Evolutionary conservation across 2,888 invertebrate genomes (phyloP).

Genomic region (Yponomeuta evonymella): DNA sequence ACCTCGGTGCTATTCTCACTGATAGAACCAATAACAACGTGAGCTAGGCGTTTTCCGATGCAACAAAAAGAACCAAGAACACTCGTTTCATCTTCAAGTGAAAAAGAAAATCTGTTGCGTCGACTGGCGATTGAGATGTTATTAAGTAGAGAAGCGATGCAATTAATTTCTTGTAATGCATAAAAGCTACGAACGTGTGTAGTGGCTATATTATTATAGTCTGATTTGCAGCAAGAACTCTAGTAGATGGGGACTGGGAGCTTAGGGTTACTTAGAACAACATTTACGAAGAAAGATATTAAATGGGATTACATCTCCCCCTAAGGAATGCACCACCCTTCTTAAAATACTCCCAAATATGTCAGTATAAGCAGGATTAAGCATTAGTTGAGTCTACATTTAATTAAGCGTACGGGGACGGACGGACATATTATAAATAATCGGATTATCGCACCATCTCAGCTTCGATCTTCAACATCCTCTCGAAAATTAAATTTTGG

Average conservation of each 20-base stretch:
- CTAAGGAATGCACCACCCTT: constrained; percentile 37
- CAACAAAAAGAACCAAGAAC: background rate
- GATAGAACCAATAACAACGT: constrained; percentile 13
- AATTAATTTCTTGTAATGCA: constrained; percentile 14
- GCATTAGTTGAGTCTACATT: constrained; percentile 39
- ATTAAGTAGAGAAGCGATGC: constrained; percentile 21
- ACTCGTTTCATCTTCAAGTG: background rate
- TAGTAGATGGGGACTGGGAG: constrained; percentile 21
- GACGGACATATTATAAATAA: constrained; percentile 62
- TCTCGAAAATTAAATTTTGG: background rate
- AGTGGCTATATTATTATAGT: background rate
- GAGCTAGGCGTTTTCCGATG: background rate
- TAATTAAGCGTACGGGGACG: constrained; percentile 46
- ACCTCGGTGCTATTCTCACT: constrained; percentile 5
- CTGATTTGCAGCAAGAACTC: background rate
- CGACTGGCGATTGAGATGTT: constrained; percentile 16
- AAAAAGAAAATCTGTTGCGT: constrained; percentile 1
- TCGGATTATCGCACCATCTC: constrained; percentile 62
- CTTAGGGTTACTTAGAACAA: constrained; percentile 20
- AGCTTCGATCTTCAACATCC: constrained; percentile 29
- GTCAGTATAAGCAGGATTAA: constrained; percentile 35
- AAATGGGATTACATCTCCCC: constrained; percentile 37
- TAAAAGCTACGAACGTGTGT: background rate
- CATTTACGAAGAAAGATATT: constrained; percentile 41
- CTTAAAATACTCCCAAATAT: constrained; percentile 47